A percentile compares a stretch with the other conserved stretches of the same genome.
phyloP scores from a whole-genome alignment of 2,888 invertebrate species.

The Seira sanloemensis region DNA sequence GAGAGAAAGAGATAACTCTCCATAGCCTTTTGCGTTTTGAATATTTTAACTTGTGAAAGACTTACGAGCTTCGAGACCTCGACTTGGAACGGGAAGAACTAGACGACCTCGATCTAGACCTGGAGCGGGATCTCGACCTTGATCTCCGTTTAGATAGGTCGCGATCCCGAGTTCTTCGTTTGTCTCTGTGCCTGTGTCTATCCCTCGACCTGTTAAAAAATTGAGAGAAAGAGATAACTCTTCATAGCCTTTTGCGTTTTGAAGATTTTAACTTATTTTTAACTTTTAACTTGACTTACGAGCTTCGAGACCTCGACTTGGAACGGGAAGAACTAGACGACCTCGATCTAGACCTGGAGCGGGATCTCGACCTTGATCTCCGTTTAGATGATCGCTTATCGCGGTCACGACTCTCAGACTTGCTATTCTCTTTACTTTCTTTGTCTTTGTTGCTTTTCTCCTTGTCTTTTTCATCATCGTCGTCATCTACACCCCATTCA shows the following conservation, averaged over 20 bases:
- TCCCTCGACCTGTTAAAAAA: slow-evolving; percentile 61
- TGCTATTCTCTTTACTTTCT: slow-evolving; percentile 36
- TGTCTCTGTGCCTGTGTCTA: slow-evolving; percentile 36
- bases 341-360: slow-evolving; percentile 42
- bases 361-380: slow-evolving; percentile 61
- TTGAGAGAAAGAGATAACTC: no score
- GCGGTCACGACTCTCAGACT: slow-evolving; percentile 55
- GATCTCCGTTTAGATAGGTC: slow-evolving; percentile 50
- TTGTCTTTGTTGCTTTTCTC: slow-evolving; percentile 40
- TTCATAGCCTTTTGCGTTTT: no score
- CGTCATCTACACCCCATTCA: slow-evolving; percentile 82
- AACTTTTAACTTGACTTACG: slow-evolving; percentile 29
- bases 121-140: slow-evolving; percentile 56
- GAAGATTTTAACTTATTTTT: no score
- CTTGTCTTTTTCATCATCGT: slow-evolving; percentile 69
- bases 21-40: no score
- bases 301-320: slow-evolving; percentile 45
- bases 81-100: slow-evolving; percentile 43
- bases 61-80: slow-evolving; percentile 51
- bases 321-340: slow-evolving; percentile 40
- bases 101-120: slow-evolving; percentile 36
- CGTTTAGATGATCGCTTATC: slow-evolving; percentile 37
- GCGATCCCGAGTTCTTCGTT: slow-evolving; percentile 32
- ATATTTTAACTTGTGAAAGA: no score
- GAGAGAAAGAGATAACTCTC: no score